Evolutionary conservation across 2,888 invertebrate genomes (phyloP).

Genomic region (Drymonia ruficornis): DNA sequence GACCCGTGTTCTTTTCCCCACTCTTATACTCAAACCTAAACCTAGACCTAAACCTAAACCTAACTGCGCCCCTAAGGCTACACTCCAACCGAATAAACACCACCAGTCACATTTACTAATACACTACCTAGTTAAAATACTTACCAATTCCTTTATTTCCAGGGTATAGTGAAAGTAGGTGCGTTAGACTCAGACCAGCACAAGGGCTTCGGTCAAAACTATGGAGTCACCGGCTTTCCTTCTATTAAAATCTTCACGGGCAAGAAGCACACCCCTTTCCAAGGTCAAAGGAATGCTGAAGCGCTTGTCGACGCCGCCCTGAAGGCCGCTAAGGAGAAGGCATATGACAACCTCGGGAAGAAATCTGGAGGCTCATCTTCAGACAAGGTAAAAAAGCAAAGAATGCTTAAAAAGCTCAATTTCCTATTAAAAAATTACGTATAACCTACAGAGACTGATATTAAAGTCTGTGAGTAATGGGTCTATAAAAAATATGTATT

Average conservation of each 20-base stretch:
- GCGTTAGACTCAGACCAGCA: constrained; percentile 97
- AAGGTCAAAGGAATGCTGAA: constrained; percentile 93
- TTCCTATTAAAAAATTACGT: background rate
- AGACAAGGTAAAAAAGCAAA: constrained; percentile 67
- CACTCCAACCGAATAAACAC: too few species aligned
- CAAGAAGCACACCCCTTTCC: constrained; percentile 94
- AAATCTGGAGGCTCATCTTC: constrained; percentile 69
- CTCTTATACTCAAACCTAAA: too few species aligned
- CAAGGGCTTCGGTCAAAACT: constrained; percentile 91
- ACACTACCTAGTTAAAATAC: background rate
- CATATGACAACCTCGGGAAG: constrained; percentile 88
- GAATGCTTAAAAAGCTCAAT: background rate
- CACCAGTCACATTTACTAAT: too few species aligned
- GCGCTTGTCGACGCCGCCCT: constrained; percentile 94
- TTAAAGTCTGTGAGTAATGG: background rate
- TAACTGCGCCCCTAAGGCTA: too few species aligned
- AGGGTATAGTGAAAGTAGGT: constrained; percentile 97
- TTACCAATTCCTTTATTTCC: constrained; percentile 34
- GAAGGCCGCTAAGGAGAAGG: constrained; percentile 90
- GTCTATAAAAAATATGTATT: too few species aligned
- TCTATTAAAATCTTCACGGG: constrained; percentile 97
- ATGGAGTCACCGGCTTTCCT: constrained; percentile 95
- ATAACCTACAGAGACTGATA: background rate
- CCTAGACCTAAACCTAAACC: too few species aligned
- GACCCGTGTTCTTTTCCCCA: too few species aligned